Evolutionary conservation across 2,113 vertebrate genomes (phyloP).

Genomic region (Hemiprocne comata): DNA sequence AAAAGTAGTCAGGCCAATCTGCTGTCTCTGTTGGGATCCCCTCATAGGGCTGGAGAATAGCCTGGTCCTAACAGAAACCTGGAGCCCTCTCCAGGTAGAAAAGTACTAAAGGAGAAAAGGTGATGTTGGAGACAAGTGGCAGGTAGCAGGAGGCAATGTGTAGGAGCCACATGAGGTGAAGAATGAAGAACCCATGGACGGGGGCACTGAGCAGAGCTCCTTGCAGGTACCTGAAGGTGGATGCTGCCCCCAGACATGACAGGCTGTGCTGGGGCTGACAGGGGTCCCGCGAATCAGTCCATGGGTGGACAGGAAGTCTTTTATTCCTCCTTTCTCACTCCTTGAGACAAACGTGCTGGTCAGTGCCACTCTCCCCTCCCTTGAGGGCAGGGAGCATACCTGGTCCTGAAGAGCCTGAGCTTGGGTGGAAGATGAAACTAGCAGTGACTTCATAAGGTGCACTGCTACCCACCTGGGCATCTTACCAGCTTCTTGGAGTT

Average conservation of each 20-base stretch:
- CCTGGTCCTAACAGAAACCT: background rate
- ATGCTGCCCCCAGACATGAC: background rate
- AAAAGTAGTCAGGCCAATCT: background rate
- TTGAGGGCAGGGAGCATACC: background rate
- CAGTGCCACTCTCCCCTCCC: background rate
- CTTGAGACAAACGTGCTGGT: background rate
- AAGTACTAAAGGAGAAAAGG: background rate
- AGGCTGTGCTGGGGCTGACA: background rate
- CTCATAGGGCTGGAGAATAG: background rate
- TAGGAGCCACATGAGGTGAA: fast-evolving
- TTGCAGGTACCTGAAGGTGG: background rate
- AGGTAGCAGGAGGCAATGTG: background rate
- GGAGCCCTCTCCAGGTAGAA: background rate
- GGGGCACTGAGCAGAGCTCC: background rate
- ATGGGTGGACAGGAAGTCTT: fast-evolving
- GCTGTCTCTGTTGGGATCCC: background rate
- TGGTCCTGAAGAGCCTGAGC: background rate
- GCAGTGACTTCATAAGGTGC: background rate
- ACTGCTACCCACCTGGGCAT: fast-evolving
- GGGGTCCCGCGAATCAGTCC: fast-evolving
- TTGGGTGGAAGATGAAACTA: background rate
- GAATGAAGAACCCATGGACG: background rate
- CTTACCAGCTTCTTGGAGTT: background rate
- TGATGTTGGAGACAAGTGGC: background rate
- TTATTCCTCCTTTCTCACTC: background rate